Evolutionary conservation across 2,888 invertebrate genomes (phyloP), one percentile per base, ranked within the genome.

Genomic region (Autographa pulchrina): DNA sequence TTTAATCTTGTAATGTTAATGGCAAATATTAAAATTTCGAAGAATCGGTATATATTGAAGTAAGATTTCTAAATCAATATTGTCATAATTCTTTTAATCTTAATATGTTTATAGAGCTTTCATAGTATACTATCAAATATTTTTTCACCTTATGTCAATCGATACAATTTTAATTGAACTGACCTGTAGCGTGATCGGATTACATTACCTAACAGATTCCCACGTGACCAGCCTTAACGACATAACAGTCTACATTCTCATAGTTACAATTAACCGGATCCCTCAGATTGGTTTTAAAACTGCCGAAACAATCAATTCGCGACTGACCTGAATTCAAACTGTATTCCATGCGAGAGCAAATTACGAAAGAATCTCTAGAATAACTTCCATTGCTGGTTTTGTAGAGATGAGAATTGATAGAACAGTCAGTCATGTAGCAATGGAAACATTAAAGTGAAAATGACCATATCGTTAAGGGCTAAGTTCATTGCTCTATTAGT

Each of bases 281-380:
- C 43, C 65, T 38, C 60, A 16, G 72, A 79, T 75, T 48, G 72
- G 75, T 75, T 72, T 66, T 16, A 54, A 18, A 80, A 74, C 61
- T 69, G 66, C 74, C 80, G 77, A 80, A 74, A 80, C 75, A 80
- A 80, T 80, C 77, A 54, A 80, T 80, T 74, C 62, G 70, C 65
- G 48, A 64, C 11, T 75, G 75, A 71, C 75, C 75, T 80, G 65
- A 13, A 77, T 80, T 61, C 41, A 16, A 54, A 54, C 54, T 13
- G n/a, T 31, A 62, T 25, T 62, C 11, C 18, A 14, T 32, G 52
- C 9, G 20, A 16, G 62, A 43, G 6, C 6, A 31, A 2, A 20
- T n/a, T 16, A 20, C 38, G 61, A 2, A 11, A 31, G 41, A 18
- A 31, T 59, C 43, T 38, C 32, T 20, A 16, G n/a, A 41, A 43